Evolutionary conservation across 2,888 invertebrate species (phyloP), one percentile per base, ranked within the genome.

Genomic region (Xestia sexstrigata): DNA sequence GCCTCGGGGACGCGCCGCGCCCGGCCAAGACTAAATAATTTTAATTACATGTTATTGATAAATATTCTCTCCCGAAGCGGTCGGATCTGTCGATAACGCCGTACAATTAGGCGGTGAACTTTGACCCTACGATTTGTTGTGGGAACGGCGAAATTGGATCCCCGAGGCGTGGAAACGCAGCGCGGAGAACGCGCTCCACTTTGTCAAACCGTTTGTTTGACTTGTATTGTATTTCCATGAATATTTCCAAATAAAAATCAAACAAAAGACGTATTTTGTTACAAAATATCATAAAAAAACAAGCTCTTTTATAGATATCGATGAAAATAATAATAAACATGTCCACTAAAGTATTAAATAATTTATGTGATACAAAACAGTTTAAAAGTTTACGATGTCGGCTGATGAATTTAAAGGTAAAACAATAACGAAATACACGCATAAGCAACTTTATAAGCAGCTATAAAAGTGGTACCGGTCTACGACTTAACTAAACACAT

Each of bases 41-140:
- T 96, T 96, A 96, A 96, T 96, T 96, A 96, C 94, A 96, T 94
- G 95, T 96, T 96, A 96, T 96, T 95, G 96, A 96, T 96, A 95
- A 95, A 96, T 95, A 94, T 94, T 94, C 93, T 94, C 92, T 94
- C 93, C 92, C 92, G 93, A 91, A 95, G 95, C 95, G 95, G 89
- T 93, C 86, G 90, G 95, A 95, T 95, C 94, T 93, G 92, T 94
- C 95, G 96, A 95, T 95, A 94, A 93, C 93, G 93, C 94, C 90
- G 93, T 93, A 93, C 94, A 96, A 96, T 96, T 96, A 96, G 95
- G 90, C 93, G 90, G 87, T 95, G 96, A 96, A 94, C 96, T 96
- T 93, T 96, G 96, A 95, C 96, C 91, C 91, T 80, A 92, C 91
- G 94, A 96, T 95, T 95, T 95, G 95, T 95, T 93, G 96, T 96